Percentiles rank a stretch among this genome's conserved stretches.
Evolutionary conservation across 2,797 vertebrate species (phyloP).

Genomic region (Eulemur albifrons): DNA sequence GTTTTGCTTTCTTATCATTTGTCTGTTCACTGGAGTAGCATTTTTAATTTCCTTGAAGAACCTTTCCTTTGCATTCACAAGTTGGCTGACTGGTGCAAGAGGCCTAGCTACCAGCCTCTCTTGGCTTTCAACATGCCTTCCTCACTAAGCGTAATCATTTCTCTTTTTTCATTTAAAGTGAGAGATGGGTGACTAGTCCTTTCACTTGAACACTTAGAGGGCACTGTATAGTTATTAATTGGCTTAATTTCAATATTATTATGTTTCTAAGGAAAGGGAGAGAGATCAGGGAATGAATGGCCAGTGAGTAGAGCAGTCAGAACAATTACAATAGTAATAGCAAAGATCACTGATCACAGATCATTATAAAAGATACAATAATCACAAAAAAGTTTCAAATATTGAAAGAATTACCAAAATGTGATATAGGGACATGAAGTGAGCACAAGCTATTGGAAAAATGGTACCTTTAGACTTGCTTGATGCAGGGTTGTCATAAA

Average conservation of each 20-base stretch:
- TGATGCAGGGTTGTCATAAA: not conserved
- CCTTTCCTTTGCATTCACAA: too few species aligned
- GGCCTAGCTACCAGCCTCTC: too few species aligned
- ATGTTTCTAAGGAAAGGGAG: not conserved
- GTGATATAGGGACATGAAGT: not conserved
- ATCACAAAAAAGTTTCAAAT: not conserved
- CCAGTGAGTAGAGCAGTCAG: not conserved
- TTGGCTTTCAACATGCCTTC: too few species aligned
- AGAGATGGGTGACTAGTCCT: too few species aligned
- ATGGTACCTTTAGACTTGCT: not conserved
- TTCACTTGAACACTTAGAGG: too few species aligned
- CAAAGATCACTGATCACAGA: not conserved
- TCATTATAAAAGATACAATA: not conserved
- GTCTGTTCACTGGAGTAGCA: too few species aligned
- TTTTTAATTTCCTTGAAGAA: too few species aligned
- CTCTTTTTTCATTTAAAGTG: too few species aligned
- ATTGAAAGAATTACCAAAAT: not conserved
- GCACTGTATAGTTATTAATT: not conserved
- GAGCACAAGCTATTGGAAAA: not conserved
- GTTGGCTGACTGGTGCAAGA: too few species aligned
- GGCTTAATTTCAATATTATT: not conserved
- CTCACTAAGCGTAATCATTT: too few species aligned
- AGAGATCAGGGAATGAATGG: not conserved
- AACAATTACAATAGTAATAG: not conserved
- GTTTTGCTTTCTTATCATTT: too few species aligned